Evolutionary conservation across 2,797 vertebrate genomes (phyloP).

Genomic region (Paramormyrops hopkinsi): DNA sequence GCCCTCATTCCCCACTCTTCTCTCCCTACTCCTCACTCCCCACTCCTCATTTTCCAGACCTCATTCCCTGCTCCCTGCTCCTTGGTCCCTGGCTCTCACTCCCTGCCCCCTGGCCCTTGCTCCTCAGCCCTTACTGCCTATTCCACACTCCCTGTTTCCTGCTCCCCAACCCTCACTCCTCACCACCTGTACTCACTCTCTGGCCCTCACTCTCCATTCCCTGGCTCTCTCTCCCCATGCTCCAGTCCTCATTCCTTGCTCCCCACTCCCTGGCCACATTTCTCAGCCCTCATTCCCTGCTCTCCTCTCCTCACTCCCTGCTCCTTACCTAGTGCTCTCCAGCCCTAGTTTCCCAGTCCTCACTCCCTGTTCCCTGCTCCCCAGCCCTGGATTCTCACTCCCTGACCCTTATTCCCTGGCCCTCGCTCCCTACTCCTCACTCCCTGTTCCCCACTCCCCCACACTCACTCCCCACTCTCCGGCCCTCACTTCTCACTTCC

Average conservation of each 20-base stretch:
- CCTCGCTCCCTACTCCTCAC: neutral
- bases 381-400: neutral
- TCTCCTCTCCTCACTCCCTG: constrained; percentile 21
- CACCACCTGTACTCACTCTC: neutral
- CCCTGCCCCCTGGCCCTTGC: neutral
- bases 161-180: neutral
- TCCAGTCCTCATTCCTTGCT: neutral
- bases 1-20: neutral
- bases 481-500: neutral
- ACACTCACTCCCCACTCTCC: too few relatives aligned
- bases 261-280: constrained; percentile 26
- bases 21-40: neutral
- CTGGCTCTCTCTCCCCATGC: constrained; percentile 21
- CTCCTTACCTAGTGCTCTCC: neutral
- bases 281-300: neutral
- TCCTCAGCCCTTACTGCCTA: neutral
- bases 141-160: neutral
- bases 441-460: neutral
- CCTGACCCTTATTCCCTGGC: neutral
- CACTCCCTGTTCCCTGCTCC: neutral
- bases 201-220: neutral
- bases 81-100: neutral
- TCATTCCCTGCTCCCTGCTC: neutral
- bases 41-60: neutral
- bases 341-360: too few relatives aligned